Evolutionary conservation across 1,140 invertebrate genomes (phyloP).

Genomic region (Diachasmimorpha longicaudata): DNA sequence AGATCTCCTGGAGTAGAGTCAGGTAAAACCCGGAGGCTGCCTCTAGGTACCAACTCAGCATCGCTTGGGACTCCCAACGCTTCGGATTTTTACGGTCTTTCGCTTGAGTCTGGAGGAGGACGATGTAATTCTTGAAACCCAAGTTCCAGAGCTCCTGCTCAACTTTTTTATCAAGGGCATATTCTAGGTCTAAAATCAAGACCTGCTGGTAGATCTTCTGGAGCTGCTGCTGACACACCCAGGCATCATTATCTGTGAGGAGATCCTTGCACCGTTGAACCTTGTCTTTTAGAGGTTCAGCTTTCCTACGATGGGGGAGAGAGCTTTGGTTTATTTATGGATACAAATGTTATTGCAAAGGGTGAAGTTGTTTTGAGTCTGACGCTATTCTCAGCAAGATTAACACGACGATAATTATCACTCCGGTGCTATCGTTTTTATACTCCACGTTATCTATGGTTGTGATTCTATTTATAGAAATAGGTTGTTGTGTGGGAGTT

Average conservation of each 20-base stretch:
- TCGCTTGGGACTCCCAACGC: slow-evolving; percentile 74
- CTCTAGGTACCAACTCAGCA: slow-evolving; percentile 80
- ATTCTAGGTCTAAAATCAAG: slow-evolving; percentile 80
- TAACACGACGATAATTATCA: too few species aligned
- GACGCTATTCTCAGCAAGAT: too few species aligned
- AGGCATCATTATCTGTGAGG: slow-evolving; percentile 68
- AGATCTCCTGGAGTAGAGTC: slow-evolving; percentile 81
- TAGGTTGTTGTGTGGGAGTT: too few species aligned
- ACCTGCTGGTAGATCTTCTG: slow-evolving; percentile 83
- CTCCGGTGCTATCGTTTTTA: too few species aligned
- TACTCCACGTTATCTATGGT: too few species aligned
- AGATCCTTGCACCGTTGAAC: slow-evolving; percentile 69
- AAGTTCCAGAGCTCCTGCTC: slow-evolving; percentile 90
- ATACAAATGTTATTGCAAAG: too few species aligned
- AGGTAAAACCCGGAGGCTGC: slow-evolving; percentile 86
- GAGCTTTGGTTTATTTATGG: too few species aligned
- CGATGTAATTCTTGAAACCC: slow-evolving; percentile 88
- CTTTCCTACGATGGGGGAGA: slow-evolving; percentile 63
- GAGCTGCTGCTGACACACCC: slow-evolving; percentile 70
- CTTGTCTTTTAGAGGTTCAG: slow-evolving; percentile 73
- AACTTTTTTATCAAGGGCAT: slow-evolving; percentile 87
- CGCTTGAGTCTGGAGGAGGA: slow-evolving; percentile 73
- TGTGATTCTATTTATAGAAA: too few species aligned
- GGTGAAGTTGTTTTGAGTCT: too few species aligned
- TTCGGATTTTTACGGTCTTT: slow-evolving; percentile 81